A percentile compares a stretch with the other conserved stretches of the same genome.
Evolutionary conservation across 2,797 vertebrate genomes (phyloP).

Genomic region (Siniperca scherzeri): DNA sequence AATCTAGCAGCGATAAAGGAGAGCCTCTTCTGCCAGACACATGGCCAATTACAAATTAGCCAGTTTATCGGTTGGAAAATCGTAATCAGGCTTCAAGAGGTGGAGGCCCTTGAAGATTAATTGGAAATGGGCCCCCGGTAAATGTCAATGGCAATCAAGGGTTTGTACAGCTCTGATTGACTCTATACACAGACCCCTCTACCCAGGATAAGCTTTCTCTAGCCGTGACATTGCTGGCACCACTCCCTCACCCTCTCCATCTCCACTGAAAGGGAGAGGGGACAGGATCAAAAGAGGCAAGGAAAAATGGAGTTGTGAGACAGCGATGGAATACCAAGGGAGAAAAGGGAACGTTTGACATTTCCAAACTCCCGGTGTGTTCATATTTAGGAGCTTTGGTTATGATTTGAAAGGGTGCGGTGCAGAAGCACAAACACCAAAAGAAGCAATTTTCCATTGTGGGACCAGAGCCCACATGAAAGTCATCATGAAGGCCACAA

Average conservation of each 20-base stretch:
- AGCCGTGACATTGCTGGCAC: conserved; percentile 80
- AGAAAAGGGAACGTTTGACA: conserved; percentile 63
- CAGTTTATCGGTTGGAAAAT: conserved; percentile 83
- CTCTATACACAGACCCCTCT: conserved; percentile 82
- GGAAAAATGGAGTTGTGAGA: conserved; percentile 68
- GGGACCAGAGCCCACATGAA: conserved; percentile 49
- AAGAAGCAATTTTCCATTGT: conserved; percentile 63
- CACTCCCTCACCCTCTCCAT: conserved; percentile 70
- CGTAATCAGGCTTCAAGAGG: conserved; percentile 88
- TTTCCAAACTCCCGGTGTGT: conserved; percentile 64
- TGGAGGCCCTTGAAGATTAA: conserved; percentile 90
- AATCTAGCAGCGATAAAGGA: conserved; percentile 80
- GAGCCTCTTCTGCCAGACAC: conserved; percentile 77
- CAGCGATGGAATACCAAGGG: conserved; percentile 71
- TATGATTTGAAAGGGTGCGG: conserved; percentile 68
- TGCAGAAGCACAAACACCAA: conserved; percentile 57
- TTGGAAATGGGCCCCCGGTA: conserved; percentile 88
- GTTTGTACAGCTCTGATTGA: conserved; percentile 84
- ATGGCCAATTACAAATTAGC: conserved; percentile 89
- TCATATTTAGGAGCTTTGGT: conserved; percentile 69
- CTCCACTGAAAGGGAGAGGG: conserved; percentile 59
- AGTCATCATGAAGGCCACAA: conserved; percentile 57
- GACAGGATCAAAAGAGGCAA: conserved; percentile 68
- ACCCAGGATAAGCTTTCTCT: conserved; percentile 80
- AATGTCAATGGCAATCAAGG: conserved; percentile 89